Evolutionary conservation across 2,888 invertebrate genomes (phyloP).

Genomic region (Biston betularia): DNA sequence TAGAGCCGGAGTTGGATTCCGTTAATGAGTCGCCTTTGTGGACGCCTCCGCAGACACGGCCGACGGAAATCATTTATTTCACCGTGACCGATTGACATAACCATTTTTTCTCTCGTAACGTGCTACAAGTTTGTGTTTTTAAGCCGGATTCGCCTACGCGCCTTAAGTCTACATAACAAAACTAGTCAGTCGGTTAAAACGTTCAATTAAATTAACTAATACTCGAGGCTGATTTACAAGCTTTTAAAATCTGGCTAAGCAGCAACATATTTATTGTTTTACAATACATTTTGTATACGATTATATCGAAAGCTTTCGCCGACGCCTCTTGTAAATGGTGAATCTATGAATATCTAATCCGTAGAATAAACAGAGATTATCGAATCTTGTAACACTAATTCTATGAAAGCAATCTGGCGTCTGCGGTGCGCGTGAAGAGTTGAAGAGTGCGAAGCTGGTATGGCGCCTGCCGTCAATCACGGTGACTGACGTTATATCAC

Average conservation of each 20-base stretch:
- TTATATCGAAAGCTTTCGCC: slow-evolving; percentile 33
- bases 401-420: slow-evolving; percentile 50
- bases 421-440: slow-evolving; percentile 17
- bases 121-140: slow-evolving; percentile 62
- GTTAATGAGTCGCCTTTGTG: slow-evolving; percentile 80
- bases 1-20: slow-evolving; percentile 75
- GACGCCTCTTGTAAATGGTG: slow-evolving; percentile 29
- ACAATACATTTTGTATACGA: slow-evolving; percentile 33
- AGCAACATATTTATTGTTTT: slow-evolving; percentile 43
- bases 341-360: slow-evolving; percentile 38
- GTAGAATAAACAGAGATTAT: slow-evolving; percentile 35
- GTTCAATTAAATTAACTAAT: slow-evolving; percentile 39
- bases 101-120: slow-evolving; percentile 60
- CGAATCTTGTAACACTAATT: slow-evolving; percentile 46
- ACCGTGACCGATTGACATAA: slow-evolving; percentile 75
- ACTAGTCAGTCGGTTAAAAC: slow-evolving; percentile 24
- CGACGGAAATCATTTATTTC: slow-evolving; percentile 79
- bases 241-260: slow-evolving; percentile 31
- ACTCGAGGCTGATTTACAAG: slow-evolving; percentile 36
- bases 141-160: slow-evolving; percentile 56
- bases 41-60: slow-evolving; percentile 59
- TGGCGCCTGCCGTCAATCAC: slow-evolving; percentile 70
- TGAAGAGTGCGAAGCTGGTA: slow-evolving; percentile 18
- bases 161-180: slow-evolving; percentile 27
- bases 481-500: slow-evolving; percentile 67